phyloP scores from a whole-genome alignment of 2,888 invertebrate genomes.

The Platycheirus rosarum region DNA sequence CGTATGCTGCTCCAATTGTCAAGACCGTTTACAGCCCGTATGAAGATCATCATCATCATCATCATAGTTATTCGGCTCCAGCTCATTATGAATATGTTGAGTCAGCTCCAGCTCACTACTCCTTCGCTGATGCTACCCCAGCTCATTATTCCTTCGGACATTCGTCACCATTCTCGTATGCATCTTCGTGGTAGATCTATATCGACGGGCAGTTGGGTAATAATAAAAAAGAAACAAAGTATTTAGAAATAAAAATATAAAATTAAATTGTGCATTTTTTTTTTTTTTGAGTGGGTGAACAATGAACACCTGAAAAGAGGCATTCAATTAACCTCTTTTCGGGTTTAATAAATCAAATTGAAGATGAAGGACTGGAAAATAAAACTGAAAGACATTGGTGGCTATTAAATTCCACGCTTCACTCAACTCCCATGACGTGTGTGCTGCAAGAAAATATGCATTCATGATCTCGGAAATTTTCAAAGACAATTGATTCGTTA shows the following conservation, averaged over 20 bases:
- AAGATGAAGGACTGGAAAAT: slow-evolving; percentile 17
- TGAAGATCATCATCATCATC: slow-evolving; percentile 8
- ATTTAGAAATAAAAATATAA: slow-evolving; percentile 15
- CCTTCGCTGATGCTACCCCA: slow-evolving; percentile 33
- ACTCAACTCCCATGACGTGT: slow-evolving; percentile 25
- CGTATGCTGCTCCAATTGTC: slow-evolving; percentile 64
- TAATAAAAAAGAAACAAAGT: slow-evolving; percentile 26
- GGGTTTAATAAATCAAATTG: slow-evolving; percentile 8
- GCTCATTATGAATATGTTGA: slow-evolving; percentile 17
- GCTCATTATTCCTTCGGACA: slow-evolving; percentile 36
- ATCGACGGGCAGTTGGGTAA: slow-evolving; percentile 11
- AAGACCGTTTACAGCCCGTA: slow-evolving; percentile 52
- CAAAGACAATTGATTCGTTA: not conserved
- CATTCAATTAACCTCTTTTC: slow-evolving; percentile 14
- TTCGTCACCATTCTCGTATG: slow-evolving; percentile 27
- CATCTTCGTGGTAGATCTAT: slow-evolving; percentile 43
- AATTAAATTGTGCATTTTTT: slow-evolving; percentile 10
- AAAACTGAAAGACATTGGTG: not conserved
- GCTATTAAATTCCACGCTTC: slow-evolving; percentile 30
- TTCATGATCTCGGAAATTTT: not conserved
- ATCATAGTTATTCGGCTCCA: slow-evolving; percentile 58
- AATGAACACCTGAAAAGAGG: slow-evolving; percentile 7
- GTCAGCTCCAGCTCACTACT: slow-evolving; percentile 30
- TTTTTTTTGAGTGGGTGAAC: not conserved
- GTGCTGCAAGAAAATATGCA: not conserved